These are phyloP conservation scores for Colossoma macropomum DNA, from an alignment of 2,113 vertebrate genomes.

Conservation along the genomic window DNA sequence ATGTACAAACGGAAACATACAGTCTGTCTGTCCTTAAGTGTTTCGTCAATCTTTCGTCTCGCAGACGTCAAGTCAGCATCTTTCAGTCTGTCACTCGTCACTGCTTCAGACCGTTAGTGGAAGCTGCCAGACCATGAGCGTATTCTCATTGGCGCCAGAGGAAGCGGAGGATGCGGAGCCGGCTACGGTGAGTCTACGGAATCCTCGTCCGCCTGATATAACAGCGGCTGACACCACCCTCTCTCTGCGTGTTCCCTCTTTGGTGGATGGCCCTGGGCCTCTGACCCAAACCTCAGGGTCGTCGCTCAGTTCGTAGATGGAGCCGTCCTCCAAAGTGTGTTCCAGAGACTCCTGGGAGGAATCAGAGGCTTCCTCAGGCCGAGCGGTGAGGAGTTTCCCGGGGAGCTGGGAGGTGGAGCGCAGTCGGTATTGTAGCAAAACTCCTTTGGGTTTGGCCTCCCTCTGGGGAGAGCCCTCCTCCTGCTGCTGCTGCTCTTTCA, in stretches of 20 bases:
- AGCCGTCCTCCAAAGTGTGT: slow-evolving; percentile 84
- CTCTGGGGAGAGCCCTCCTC: slow-evolving; percentile 43
- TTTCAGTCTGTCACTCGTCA: neutral
- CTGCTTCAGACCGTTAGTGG: slow-evolving; percentile 78
- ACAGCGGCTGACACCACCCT: slow-evolving; percentile 82
- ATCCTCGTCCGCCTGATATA: slow-evolving; percentile 82
- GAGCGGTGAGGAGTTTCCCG: slow-evolving; percentile 78
- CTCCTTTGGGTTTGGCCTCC: slow-evolving; percentile 80
- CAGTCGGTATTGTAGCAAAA: slow-evolving; percentile 84
- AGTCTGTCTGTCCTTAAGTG: slow-evolving; percentile 41
- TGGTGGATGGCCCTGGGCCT: slow-evolving; percentile 69
- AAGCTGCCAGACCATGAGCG: slow-evolving; percentile 87
- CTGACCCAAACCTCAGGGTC: slow-evolving; percentile 86
- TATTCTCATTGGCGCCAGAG: slow-evolving; percentile 70
- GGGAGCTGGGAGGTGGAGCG: slow-evolving; percentile 85
- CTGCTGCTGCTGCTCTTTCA: slow-evolving; percentile 49
- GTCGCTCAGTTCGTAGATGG: slow-evolving; percentile 86
- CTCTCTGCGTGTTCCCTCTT: slow-evolving; percentile 77
- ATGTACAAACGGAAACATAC: neutral
- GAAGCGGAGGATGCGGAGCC: slow-evolving; percentile 10
- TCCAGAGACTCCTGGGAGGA: slow-evolving; percentile 56
- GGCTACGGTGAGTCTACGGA: slow-evolving; percentile 73
- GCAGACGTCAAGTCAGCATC: neutral
- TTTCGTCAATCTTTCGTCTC: slow-evolving; percentile 7
- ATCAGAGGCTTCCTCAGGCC: slow-evolving; percentile 41